Base-by-base conservation (phyloP, 2,888 invertebrate genomes). In the Heliconius charithonia region DNA sequence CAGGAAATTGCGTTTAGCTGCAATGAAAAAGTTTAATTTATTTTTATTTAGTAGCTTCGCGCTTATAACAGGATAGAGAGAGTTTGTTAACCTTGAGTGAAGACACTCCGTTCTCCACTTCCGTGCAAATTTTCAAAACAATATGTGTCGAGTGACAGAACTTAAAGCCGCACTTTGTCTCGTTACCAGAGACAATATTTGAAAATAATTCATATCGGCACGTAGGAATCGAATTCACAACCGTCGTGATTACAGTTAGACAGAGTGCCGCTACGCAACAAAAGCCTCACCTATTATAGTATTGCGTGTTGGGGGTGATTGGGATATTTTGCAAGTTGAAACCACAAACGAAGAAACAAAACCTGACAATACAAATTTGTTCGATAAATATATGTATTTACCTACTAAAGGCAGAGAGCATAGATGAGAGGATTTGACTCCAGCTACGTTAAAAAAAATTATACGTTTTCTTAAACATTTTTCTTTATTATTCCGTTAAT, bases 401-500 rank as follows among this genome's bases (percentile, higher is more conserved):
- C n/a, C n/a, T n/a, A n/a, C n/a, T n/a, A n/a, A n/a, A 45, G 16
- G 16, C 16, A 45, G 45, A 45, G 4, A 16, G 12, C 45, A 16
- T 45, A 45, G 45, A 4, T 13, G 4, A 16, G 45, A 13, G 16
- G 45, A 45, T 45, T 45, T 4, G 4, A 45, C 10, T 45, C 45
- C 51, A 19, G 51, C 51, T 51, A 51, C 4, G 51, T 51, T 6
- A 51, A 51, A 51, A 16, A 6, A 22, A 22, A 3, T 6, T 51
- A 19, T 22, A 19, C 51, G 51, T 19, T 51, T 51, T 51, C 6
- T 51, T 6, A 51, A 16, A 63, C 25, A 63, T 63, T 16, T 63
- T 29, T 63, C 63, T 63, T 27, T 27, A 41, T 82, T 82, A 78
- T 78, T 74, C 78, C 77, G 80, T 78, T 83, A 83, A 83, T 83